Evolutionary conservation across 2,888 invertebrate genomes (phyloP).

Genomic region (Glaucopsyche alexis): DNA sequence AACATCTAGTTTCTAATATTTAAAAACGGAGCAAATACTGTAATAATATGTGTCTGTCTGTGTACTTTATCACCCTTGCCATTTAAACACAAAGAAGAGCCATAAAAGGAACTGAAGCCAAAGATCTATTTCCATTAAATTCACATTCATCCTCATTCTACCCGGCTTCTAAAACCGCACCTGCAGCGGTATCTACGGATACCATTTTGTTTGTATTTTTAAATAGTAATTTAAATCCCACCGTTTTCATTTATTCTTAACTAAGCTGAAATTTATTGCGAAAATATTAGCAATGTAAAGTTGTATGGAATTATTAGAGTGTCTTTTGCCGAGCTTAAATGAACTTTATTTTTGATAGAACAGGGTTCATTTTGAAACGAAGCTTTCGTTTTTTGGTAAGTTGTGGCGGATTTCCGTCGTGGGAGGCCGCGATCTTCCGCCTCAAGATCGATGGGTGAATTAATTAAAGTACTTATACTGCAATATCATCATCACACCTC

Average conservation of each 20-base stretch:
- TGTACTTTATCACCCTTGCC: too few relatives aligned
- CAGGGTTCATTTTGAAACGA: slow-evolving; percentile 33
- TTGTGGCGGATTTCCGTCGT: slow-evolving; percentile 39
- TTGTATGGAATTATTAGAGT: slow-evolving; percentile 38
- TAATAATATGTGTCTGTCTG: too few relatives aligned
- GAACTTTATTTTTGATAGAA: background rate
- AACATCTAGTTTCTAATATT: too few relatives aligned
- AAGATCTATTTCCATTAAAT: slow-evolving; percentile 14
- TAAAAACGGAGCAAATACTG: too few relatives aligned
- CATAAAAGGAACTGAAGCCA: background rate
- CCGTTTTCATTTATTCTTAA: slow-evolving; percentile 38
- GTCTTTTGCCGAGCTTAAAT: slow-evolving; percentile 3
- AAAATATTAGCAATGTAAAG: slow-evolving; percentile 44
- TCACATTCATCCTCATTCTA: background rate
- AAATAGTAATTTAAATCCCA: slow-evolving; percentile 34
- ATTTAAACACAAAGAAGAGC: background rate
- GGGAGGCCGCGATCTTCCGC: slow-evolving; percentile 38
- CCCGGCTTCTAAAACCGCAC: background rate
- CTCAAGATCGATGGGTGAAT: slow-evolving; percentile 12
- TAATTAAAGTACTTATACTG: background rate
- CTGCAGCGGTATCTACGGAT: background rate
- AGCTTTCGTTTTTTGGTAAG: slow-evolving; percentile 33
- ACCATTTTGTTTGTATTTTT: slow-evolving; percentile 23
- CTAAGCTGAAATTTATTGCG: slow-evolving; percentile 43
- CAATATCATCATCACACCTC: background rate